A percentile compares a stretch with the other conserved stretches of the same genome.
phyloP scores from a whole-genome alignment of 2,113 vertebrate species.

The Galbula dea region DNA sequence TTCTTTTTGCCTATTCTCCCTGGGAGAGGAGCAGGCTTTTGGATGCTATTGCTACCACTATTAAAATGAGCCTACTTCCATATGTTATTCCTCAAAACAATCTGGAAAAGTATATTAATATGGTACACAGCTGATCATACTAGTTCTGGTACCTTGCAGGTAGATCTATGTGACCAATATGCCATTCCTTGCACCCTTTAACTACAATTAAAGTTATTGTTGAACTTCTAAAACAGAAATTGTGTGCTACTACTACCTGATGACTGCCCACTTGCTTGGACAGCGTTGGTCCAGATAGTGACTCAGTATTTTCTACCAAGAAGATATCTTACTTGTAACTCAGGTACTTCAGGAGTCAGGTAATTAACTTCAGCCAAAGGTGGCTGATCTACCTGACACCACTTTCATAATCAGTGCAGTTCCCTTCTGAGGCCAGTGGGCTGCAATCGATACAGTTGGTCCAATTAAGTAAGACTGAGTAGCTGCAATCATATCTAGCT shows the following conservation, averaged over 20 bases:
- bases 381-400: background rate
- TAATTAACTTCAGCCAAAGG: background rate
- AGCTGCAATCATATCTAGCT: background rate
- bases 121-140: background rate
- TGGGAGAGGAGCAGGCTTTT: background rate
- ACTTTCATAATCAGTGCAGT: background rate
- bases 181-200: background rate
- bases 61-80: background rate
- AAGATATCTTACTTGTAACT: background rate
- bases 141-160: background rate
- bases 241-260: background rate
- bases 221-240: background rate
- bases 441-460: background rate
- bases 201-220: background rate
- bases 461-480: background rate
- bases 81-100: background rate
- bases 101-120: background rate
- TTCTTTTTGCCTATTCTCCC: background rate
- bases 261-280: background rate
- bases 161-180: background rate
- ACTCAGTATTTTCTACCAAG: background rate
- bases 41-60: background rate
- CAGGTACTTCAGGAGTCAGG: background rate
- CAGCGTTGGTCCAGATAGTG: background rate
- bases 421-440: background rate